Conservation (phyloP, 2,888 invertebrate species). For the Drosophila peninsularis region DNA sequence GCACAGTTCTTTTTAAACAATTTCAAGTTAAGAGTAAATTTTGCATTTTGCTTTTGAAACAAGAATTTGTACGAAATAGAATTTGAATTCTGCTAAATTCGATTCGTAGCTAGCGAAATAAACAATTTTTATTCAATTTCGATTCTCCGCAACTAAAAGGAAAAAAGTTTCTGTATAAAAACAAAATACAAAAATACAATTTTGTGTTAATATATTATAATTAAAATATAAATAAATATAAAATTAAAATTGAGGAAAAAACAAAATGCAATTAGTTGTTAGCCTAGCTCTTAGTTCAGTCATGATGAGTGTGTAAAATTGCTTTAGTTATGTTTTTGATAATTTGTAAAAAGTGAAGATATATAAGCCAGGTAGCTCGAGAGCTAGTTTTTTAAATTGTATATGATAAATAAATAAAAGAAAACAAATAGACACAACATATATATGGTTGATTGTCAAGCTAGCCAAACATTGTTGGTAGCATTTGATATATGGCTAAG, state of each 20-base stretch:
- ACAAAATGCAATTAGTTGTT: conserved; percentile 64
- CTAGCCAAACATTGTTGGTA: conserved; percentile 49
- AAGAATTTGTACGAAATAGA: conserved; percentile 6
- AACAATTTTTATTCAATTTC: conserved; percentile 27
- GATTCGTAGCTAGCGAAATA: conserved; percentile 59
- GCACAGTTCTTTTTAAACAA: conserved; percentile 17
- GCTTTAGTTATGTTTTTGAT: conserved; percentile 73
- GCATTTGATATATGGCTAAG: conserved; percentile 9
- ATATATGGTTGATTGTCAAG: conserved; percentile 58
- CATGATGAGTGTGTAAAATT: conserved; percentile 62
- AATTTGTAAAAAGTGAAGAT: conserved; percentile 65
- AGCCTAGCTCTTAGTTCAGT: conserved; percentile 59
- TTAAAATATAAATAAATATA: conserved; percentile 4
- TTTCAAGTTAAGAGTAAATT: conserved; percentile 13
- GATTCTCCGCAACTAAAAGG: conserved; percentile 17
- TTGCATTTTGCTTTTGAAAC: conserved; percentile 40
- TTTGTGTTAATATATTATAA: conserved; percentile 39
- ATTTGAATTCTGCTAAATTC: conserved; percentile 23
- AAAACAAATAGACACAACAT: conserved; percentile 14
- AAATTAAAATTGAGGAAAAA: conserved; percentile 14
- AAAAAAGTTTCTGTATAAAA: conserved; percentile 32
- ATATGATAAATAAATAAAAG: conserved; percentile 48
- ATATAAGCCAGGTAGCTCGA: conserved; percentile 40
- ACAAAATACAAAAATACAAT: conserved; percentile 13
- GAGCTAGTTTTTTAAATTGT: conserved; percentile 72